phyloP scores from a whole-genome alignment of 2,113 vertebrate species.

The Serinus canaria region DNA sequence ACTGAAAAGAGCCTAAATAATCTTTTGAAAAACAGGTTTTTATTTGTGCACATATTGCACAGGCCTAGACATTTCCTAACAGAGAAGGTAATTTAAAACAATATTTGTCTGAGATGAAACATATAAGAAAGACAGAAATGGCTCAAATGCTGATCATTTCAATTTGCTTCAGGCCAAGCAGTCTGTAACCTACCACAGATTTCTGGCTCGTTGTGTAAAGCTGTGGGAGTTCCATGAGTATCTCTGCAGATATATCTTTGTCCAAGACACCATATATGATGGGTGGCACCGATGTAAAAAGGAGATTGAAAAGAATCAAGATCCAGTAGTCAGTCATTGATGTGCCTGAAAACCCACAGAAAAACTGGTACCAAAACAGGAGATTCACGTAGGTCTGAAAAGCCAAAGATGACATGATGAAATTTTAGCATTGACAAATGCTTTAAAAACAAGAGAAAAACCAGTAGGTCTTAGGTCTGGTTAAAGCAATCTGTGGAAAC shows the following conservation, averaged over 20 bases:
- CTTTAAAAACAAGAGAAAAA: background rate
- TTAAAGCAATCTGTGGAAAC: background rate
- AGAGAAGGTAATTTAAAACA: background rate
- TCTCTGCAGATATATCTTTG: constrained; percentile 76
- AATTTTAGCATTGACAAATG: background rate
- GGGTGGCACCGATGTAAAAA: constrained; percentile 80
- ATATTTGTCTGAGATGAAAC: background rate
- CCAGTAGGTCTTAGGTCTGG: background rate
- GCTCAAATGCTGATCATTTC: background rate
- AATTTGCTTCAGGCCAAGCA: background rate
- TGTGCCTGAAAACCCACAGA: constrained; percentile 83
- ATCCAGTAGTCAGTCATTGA: constrained; percentile 83
- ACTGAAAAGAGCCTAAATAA: background rate
- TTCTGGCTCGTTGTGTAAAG: constrained; percentile 73
- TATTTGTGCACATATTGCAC: background rate
- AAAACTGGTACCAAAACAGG: constrained; percentile 85
- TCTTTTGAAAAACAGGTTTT: background rate
- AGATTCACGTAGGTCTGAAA: constrained; percentile 79
- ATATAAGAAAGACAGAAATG: background rate
- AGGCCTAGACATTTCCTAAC: background rate
- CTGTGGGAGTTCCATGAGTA: constrained; percentile 73
- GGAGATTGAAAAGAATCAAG: constrained; percentile 83
- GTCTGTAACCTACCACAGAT: constrained; percentile 69
- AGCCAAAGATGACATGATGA: constrained; percentile 1
- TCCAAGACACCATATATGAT: constrained; percentile 80